These are phyloP conservation scores for Pteruthius melanotis DNA, from an alignment of 2,113 vertebrate species.

Conservation along the genomic window DNA sequence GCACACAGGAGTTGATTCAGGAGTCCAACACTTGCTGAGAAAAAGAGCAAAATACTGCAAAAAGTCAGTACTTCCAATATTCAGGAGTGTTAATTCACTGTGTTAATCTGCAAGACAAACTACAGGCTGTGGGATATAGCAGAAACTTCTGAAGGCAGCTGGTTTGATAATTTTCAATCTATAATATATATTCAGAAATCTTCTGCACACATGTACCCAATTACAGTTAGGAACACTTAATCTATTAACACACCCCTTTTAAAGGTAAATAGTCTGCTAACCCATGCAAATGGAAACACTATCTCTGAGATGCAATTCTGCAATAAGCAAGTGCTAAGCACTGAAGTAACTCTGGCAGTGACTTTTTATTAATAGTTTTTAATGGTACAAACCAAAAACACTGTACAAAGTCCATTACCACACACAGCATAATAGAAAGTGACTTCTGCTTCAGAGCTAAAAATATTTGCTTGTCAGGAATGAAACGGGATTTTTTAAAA, in stretches of 20 bases:
- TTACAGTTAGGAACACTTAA: neutral
- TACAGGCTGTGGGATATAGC: neutral
- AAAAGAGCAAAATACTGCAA: neutral
- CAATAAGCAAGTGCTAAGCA: neutral
- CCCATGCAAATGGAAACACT: neutral
- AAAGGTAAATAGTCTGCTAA: neutral
- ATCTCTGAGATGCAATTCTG: neutral
- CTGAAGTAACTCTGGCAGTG: neutral
- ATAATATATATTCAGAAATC: neutral
- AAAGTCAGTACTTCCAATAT: neutral
- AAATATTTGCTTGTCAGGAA: neutral
- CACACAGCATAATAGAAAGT: neutral
- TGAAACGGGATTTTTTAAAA: neutral
- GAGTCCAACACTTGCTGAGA: neutral
- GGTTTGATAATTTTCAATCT: neutral
- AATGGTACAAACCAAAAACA: neutral
- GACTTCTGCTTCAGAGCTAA: neutral
- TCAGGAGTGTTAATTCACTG: neutral
- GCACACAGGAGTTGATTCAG: neutral
- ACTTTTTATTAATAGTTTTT: neutral
- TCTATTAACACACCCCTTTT: neutral
- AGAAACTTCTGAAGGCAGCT: neutral
- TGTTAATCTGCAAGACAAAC: neutral
- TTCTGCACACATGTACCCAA: neutral
- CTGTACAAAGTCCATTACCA: neutral